phyloP scores from a whole-genome alignment of 2,113 vertebrate genomes.

The Platycercus adscitus region DNA sequence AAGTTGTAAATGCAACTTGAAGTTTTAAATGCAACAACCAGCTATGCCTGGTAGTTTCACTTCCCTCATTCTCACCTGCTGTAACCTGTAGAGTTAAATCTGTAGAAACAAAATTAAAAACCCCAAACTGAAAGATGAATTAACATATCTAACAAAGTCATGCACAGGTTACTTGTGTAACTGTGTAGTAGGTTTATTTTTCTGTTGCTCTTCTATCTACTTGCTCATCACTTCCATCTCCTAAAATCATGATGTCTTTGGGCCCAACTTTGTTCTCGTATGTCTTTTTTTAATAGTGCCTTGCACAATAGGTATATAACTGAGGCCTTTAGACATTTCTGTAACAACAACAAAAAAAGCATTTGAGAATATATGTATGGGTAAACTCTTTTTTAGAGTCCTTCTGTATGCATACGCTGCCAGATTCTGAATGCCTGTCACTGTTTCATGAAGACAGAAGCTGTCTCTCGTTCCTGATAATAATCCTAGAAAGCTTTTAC shows the following conservation, averaged over 20 bases:
- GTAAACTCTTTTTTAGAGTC: neutral
- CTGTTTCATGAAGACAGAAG: neutral
- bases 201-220: neutral
- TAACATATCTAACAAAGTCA: neutral
- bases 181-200: neutral
- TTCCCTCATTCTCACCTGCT: neutral
- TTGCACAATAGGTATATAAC: neutral
- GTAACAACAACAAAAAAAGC: neutral
- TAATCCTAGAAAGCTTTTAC: neutral
- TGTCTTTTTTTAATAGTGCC: neutral
- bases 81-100: neutral
- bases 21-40: neutral
- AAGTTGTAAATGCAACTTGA: neutral
- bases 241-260: neutral
- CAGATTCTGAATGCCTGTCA: neutral
- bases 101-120: neutral
- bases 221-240: neutral
- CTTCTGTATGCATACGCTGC: neutral
- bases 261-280: neutral
- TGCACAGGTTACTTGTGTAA: neutral
- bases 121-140: neutral
- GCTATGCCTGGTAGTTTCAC: neutral
- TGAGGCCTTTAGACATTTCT: neutral
- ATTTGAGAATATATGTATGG: neutral
- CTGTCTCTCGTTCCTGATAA: neutral